Percentiles rank a stretch among this genome's conserved stretches.
Conservation (phyloP, 2,797 vertebrate genomes). For the Acanthopagrus latus region DNA sequence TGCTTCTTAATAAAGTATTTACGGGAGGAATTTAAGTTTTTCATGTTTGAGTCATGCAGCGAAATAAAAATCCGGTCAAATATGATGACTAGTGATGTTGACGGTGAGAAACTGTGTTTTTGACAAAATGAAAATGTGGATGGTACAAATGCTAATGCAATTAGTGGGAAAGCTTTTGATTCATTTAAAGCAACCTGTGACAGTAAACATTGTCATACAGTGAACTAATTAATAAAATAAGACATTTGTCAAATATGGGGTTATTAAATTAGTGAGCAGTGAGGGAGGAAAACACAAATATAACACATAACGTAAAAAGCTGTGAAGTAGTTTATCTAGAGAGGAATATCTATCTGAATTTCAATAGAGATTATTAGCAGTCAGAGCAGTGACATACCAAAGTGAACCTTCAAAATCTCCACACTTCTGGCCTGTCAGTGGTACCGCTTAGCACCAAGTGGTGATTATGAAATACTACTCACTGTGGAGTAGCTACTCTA, state of each 20-base stretch:
- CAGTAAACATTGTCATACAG: background rate
- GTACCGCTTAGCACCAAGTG: conserved; percentile 17
- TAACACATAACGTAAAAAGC: background rate
- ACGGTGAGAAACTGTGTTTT: background rate
- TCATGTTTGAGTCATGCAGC: background rate
- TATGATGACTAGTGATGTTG: background rate
- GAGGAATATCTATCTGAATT: background rate
- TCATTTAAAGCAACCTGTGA: background rate
- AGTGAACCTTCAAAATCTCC: background rate
- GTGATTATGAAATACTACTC: conserved; percentile 34
- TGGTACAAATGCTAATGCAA: background rate
- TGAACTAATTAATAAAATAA: background rate
- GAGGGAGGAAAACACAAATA: background rate
- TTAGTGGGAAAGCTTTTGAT: background rate
- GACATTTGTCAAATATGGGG: background rate
- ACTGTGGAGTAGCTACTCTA: conserved; percentile 4
- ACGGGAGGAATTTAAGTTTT: background rate
- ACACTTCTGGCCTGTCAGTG: conserved; percentile 19
- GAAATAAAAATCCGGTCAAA: background rate
- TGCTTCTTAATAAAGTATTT: background rate
- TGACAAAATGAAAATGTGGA: background rate
- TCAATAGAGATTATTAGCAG: background rate
- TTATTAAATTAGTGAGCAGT: conserved; percentile 1
- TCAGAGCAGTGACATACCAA: background rate
- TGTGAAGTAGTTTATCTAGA: background rate